Evolutionary conservation across 2,113 vertebrate genomes (phyloP).

Genomic region (Tamias sibiricus): DNA sequence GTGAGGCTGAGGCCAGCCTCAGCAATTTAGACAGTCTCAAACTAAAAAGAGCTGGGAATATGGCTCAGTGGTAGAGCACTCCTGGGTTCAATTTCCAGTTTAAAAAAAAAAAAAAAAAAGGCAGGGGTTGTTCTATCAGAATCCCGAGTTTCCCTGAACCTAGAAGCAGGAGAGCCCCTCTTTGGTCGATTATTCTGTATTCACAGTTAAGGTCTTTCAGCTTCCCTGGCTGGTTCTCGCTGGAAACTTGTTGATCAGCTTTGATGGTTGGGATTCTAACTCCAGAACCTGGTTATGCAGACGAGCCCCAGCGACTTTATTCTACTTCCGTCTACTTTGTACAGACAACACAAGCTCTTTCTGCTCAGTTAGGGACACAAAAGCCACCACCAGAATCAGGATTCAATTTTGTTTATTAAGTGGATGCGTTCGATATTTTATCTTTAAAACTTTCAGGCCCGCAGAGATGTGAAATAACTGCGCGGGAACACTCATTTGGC

Average conservation of each 20-base stretch:
- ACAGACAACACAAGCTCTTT: background rate
- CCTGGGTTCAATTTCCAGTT: background rate
- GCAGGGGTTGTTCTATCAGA: background rate
- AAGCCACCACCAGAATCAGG: background rate
- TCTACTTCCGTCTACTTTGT: background rate
- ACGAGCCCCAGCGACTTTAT: background rate
- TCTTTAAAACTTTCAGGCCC: too few species aligned
- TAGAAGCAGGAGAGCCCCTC: rapidly evolving
- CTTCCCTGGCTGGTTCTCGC: background rate
- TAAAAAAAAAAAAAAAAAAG: background rate
- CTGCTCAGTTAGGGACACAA: background rate
- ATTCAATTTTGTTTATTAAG: background rate
- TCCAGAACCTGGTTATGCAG: rapidly evolving
- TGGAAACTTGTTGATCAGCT: background rate
- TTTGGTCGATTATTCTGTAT: background rate
- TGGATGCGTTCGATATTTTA: background rate
- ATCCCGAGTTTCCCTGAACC: background rate
- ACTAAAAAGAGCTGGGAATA: background rate
- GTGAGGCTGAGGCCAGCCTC: too few species aligned
- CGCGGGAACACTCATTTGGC: too few species aligned
- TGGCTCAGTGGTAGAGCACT: background rate
- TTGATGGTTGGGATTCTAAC: background rate
- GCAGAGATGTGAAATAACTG: too few species aligned
- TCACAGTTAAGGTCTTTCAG: background rate
- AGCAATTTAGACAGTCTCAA: background rate